Evolutionary conservation across 2,888 invertebrate species (phyloP), one percentile per base, ranked within the genome.

Genomic region (Gastracanthus pulcherrimus): DNA sequence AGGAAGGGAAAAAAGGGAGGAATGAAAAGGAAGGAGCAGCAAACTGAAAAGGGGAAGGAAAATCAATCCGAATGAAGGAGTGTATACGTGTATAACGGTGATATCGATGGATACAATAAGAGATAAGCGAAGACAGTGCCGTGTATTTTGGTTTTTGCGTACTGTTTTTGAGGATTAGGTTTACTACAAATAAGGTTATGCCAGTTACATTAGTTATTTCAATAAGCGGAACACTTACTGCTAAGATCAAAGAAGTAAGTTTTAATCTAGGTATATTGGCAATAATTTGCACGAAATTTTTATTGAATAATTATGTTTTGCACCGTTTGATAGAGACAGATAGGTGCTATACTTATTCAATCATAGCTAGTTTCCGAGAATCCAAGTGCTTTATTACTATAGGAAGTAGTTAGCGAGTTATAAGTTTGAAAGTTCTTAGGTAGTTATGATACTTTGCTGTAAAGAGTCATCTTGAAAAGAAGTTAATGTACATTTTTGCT

Each of bases 11-110:
- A 23, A 26, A 26, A 11, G 11, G 31, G 2, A 16, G 16, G 36
- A 19, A 7, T 29, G 58, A 16, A 31, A 38, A 31, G 48, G n/a
- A 29, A 38, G 19, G 45, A 67, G 64, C 41, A n/a, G 31, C 13
- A 34, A 16, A 29, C 41, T 45, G 62, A 74, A 62, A 41, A 13
- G 36, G 23, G 29, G 75, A 13, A 16, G 51, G 36, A 66, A 55
- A 76, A 55, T 66, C 76, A 76, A 76, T 66, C 16, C 66, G 29
- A 64, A 62, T 16, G 62, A 48, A 16, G 36, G 4, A 6, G 41
- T 16, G 41, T 9, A 55, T 23, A 19, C 66, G n/a, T 3, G 19
- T 29, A 29, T 29, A n/a, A 26, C n/a, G 23, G 23, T 23, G 55
- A 36, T 4, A 7, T 36, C 36, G 36, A 26, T 45, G 55, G 6